These are phyloP conservation scores for Sebastes hubbsi DNA, from an alignment of 2,797 vertebrate genomes.

Conservation along the genomic window DNA sequence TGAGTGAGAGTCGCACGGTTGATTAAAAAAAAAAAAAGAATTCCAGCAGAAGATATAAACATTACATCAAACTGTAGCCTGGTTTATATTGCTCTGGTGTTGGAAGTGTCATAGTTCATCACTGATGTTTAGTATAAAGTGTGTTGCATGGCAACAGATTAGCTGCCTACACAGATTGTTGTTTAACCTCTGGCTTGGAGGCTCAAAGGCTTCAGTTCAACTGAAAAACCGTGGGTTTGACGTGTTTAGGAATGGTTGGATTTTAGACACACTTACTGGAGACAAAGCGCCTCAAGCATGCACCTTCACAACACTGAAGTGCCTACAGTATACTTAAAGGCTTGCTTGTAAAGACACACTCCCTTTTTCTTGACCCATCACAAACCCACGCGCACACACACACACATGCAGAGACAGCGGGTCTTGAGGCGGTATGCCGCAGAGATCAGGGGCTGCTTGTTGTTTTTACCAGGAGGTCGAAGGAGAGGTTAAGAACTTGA, in stretches of 20 bases:
- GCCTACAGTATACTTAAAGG: conserved; percentile 38
- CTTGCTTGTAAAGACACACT: conserved; percentile 48
- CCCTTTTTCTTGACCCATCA: conserved; percentile 46
- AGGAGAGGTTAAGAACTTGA: conserved; percentile 85
- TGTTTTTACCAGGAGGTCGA: conserved; percentile 81
- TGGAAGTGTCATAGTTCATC: conserved; percentile 36
- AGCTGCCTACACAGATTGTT: conserved; percentile 19
- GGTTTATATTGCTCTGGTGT: conserved; percentile 35
- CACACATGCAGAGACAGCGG: conserved; percentile 17
- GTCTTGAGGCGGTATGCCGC: conserved; percentile 70
- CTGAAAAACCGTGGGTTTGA: conserved; percentile 39
- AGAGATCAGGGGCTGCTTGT: conserved; percentile 79
- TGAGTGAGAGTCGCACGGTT: conserved; percentile 40
- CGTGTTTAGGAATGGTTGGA: conserved; percentile 44
- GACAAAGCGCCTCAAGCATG: conserved; percentile 31
- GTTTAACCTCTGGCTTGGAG: conserved; percentile 32
- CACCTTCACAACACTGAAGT: conserved; percentile 22
- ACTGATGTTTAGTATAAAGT: conserved; percentile 29
- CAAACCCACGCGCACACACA: conserved; percentile 15
- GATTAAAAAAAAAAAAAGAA: conserved; percentile 8
- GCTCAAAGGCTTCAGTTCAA: conserved; percentile 20
- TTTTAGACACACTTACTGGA: conserved; percentile 53
- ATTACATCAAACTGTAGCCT: conserved; percentile 40
- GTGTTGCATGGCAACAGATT: conserved; percentile 36
- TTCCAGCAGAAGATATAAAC: conserved; percentile 29